phyloP scores from a whole-genome alignment of 1,140 invertebrate genomes.

The Oreohelix idahoensis region DNA sequence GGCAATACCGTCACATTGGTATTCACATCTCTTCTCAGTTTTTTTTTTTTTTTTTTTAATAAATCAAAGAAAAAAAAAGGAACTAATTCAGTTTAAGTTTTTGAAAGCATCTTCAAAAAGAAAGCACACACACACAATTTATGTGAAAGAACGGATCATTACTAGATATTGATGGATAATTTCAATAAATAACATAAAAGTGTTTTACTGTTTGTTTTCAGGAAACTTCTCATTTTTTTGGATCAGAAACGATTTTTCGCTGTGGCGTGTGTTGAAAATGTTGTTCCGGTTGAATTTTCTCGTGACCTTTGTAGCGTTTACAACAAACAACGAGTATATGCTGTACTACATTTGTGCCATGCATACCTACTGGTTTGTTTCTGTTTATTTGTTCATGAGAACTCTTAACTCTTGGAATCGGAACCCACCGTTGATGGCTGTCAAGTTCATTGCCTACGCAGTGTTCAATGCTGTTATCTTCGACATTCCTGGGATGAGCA shows the following conservation, averaged over 20 bases:
- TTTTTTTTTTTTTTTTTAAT: too few relatives aligned
- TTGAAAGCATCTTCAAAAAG: too few relatives aligned
- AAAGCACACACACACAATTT: too few relatives aligned
- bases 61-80: too few relatives aligned
- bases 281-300: slow-evolving; percentile 65
- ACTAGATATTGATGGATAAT: too few relatives aligned
- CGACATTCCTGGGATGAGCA: slow-evolving; percentile 51
- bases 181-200: too few relatives aligned
- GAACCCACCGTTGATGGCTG: slow-evolving; percentile 49
- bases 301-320: slow-evolving; percentile 53
- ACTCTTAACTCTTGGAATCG: slow-evolving; percentile 55
- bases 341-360: slow-evolving; percentile 68
- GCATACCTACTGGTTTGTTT: slow-evolving; percentile 68
- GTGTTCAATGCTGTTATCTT: slow-evolving; percentile 57
- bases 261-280: slow-evolving; percentile 63
- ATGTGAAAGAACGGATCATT: too few relatives aligned
- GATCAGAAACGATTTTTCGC: slow-evolving; percentile 58
- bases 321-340: slow-evolving; percentile 61
- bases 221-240: slow-evolving; percentile 68
- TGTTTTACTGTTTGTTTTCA: too few relatives aligned
- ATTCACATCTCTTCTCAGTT: too few relatives aligned
- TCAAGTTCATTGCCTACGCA: slow-evolving; percentile 57
- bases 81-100: too few relatives aligned
- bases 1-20: too few relatives aligned
- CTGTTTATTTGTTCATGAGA: slow-evolving; percentile 61